Conservation (phyloP, 2,113 vertebrate genomes). For the Casuarius casuarius region DNA sequence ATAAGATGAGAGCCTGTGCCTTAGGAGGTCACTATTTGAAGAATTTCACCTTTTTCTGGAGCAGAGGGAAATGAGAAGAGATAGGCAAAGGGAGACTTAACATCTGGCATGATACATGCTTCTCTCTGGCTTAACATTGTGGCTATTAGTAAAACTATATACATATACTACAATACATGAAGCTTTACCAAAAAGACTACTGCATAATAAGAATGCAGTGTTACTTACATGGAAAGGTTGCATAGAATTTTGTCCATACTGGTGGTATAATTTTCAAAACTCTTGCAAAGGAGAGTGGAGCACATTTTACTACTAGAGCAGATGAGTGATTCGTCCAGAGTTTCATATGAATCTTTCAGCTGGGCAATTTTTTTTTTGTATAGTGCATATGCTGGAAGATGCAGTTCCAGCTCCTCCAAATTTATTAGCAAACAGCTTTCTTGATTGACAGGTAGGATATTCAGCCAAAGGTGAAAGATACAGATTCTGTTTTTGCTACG, state of each 20-base stretch:
- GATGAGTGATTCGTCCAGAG: not conserved
- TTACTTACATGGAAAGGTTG: not conserved
- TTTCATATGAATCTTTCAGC: not conserved
- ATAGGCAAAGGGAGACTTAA: not conserved
- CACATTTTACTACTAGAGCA: slow-evolving; percentile 5
- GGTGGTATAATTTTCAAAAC: not conserved
- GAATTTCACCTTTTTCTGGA: not conserved
- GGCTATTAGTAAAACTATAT: not conserved
- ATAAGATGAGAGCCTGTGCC: not conserved
- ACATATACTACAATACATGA: not conserved
- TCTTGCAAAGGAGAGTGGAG: not conserved
- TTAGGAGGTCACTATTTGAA: slow-evolving; percentile 33
- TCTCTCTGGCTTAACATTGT: not conserved
- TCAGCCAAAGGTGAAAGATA: not conserved
- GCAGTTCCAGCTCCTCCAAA: not conserved
- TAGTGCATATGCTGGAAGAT: not conserved
- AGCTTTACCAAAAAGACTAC: not conserved
- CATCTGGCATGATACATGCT: not conserved
- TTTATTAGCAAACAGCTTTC: not conserved
- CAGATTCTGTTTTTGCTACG: not conserved
- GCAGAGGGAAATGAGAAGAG: not conserved
- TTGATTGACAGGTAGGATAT: not conserved
- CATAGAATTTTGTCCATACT: not conserved
- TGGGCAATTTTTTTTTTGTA: not conserved
- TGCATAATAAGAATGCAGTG: not conserved